Conservation (phyloP, 2,888 invertebrate species). For the Xylota segnis region DNA sequence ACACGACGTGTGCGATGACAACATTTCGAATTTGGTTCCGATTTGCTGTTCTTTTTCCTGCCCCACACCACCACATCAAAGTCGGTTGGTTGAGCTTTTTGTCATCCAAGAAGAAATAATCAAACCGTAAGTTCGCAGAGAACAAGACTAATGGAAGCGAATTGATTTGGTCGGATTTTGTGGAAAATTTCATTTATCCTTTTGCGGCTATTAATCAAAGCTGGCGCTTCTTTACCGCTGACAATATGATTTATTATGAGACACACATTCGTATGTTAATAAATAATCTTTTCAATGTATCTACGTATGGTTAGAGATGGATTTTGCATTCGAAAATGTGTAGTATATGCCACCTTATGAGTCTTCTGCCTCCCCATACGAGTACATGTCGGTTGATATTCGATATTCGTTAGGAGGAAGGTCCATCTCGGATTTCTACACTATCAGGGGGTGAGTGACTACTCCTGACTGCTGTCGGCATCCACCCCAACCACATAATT, state of each 20-base stretch:
- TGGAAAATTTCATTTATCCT: constrained; percentile 67
- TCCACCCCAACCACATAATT: constrained; percentile 59
- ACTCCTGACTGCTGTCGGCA: not conserved
- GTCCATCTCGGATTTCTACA: constrained; percentile 22
- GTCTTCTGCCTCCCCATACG: not conserved
- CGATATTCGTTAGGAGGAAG: constrained; percentile 3
- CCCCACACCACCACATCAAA: constrained; percentile 1
- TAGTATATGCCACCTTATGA: too few species aligned
- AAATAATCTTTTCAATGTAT: constrained; percentile 3
- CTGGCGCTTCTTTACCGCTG: constrained; percentile 44
- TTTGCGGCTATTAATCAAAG: constrained; percentile 73
- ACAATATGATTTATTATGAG: constrained; percentile 72
- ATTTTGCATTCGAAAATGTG: not conserved
- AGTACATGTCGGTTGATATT: not conserved
- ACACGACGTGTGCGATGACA: constrained; percentile 73
- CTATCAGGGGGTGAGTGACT: not conserved
- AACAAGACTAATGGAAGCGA: constrained; percentile 33
- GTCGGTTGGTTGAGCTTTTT: constrained; percentile 61
- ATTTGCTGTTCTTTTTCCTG: not conserved
- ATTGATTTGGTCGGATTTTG: constrained; percentile 72
- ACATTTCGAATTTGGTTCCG: constrained; percentile 62
- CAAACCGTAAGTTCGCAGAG: constrained; percentile 16
- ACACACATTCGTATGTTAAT: constrained; percentile 62
- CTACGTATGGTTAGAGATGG: not conserved
- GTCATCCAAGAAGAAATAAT: constrained; percentile 54